Evolutionary conservation across 2,797 vertebrate genomes (phyloP).

Genomic region (Garrulus glandarius): DNA sequence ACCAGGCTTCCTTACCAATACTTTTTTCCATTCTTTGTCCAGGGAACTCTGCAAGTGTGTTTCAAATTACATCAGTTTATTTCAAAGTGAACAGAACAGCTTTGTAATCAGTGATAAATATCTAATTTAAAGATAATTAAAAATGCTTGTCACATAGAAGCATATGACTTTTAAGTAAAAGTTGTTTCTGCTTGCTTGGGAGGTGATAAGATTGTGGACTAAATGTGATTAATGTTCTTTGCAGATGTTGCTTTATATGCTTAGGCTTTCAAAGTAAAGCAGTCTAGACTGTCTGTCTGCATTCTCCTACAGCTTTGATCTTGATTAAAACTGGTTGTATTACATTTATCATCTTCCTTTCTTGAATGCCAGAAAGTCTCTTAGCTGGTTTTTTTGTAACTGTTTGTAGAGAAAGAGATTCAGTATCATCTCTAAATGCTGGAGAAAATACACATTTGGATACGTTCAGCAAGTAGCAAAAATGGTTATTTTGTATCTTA

Average conservation of each 20-base stretch:
- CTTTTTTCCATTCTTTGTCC: background rate
- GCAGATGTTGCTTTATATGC: slow-evolving; percentile 84
- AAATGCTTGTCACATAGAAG: background rate
- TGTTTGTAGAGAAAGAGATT: background rate
- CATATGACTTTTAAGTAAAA: slow-evolving; percentile 58
- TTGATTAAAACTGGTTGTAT: slow-evolving; percentile 81
- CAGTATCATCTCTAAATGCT: background rate
- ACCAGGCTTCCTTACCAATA: background rate
- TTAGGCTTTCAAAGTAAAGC: slow-evolving; percentile 73
- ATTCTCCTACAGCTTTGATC: slow-evolving; percentile 82
- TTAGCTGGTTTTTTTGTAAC: background rate
- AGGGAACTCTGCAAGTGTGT: background rate
- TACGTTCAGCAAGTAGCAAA: background rate
- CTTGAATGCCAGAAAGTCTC: slow-evolving; percentile 65
- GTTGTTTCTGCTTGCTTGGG: slow-evolving; percentile 53
- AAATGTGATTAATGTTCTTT: slow-evolving; percentile 81
- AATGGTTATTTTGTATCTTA: background rate
- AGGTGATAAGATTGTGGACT: slow-evolving; percentile 68
- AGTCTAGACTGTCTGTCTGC: slow-evolving; percentile 84
- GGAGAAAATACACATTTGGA: background rate
- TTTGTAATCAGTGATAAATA: slow-evolving; percentile 35
- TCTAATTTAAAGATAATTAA: background rate
- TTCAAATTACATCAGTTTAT: background rate
- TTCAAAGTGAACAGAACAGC: background rate
- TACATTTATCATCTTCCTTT: slow-evolving; percentile 78